These are phyloP conservation scores for Apodemus speciosus DNA, from an alignment of 2,113 vertebrate genomes.

Conservation along the genomic window DNA sequence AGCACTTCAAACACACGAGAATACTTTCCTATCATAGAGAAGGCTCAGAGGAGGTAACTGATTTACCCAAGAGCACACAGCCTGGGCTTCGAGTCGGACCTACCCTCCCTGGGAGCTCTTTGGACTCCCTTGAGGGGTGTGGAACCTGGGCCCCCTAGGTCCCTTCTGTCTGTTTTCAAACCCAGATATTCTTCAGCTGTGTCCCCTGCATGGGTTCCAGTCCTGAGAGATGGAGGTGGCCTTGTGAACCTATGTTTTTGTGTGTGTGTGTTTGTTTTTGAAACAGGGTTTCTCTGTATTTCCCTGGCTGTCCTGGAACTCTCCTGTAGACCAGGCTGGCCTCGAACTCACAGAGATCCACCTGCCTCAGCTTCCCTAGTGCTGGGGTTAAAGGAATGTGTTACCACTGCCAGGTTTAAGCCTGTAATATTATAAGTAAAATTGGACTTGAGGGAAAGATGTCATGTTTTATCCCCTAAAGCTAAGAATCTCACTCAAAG, in stretches of 20 bases:
- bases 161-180: neutral
- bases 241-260: neutral
- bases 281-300: neutral
- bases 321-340: neutral
- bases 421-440: neutral
- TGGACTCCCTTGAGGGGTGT: neutral
- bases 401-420: neutral
- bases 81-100: neutral
- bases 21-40: neutral
- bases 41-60: neutral
- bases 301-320: neutral
- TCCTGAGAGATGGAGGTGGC: neutral
- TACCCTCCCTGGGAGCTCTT: neutral
- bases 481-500: neutral
- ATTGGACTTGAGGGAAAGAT: neutral
- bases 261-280: neutral
- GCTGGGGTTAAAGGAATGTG: neutral
- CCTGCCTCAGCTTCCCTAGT: neutral
- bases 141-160: neutral
- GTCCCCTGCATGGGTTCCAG: neutral
- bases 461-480: neutral
- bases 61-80: neutral
- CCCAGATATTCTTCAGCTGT: neutral
- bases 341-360: neutral
- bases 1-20: neutral